Evolutionary conservation across 2,797 vertebrate species (phyloP).

Genomic region (Chanos chanos): DNA sequence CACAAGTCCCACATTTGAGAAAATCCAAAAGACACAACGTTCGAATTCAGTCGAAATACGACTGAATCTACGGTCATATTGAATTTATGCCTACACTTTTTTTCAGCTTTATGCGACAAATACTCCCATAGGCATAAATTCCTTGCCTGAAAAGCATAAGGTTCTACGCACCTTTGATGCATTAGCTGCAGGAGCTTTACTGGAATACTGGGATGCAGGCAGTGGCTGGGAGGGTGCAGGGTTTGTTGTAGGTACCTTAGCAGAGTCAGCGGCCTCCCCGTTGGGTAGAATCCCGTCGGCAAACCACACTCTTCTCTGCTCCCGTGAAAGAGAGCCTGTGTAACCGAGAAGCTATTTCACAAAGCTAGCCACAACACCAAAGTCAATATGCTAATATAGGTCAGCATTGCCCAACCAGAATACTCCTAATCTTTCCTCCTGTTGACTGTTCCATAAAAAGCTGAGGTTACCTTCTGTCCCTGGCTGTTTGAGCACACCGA

Average conservation of each 20-base stretch:
- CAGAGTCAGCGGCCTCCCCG: constrained; percentile 86
- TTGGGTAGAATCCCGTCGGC: constrained; percentile 95
- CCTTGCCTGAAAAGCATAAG: not conserved
- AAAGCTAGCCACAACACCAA: too few species aligned
- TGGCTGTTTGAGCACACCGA: constrained; percentile 92
- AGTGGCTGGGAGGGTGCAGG: constrained; percentile 74
- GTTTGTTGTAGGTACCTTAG: constrained; percentile 76
- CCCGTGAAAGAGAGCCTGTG: constrained; percentile 79
- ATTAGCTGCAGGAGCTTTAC: constrained; percentile 75
- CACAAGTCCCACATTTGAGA: too few species aligned
- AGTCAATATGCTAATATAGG: too few species aligned
- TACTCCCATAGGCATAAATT: not conserved
- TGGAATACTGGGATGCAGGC: constrained; percentile 75
- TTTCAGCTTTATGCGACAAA: too few species aligned
- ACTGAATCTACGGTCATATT: too few species aligned
- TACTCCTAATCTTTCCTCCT: too few species aligned
- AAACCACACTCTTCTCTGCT: constrained; percentile 96
- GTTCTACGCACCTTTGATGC: constrained; percentile 75
- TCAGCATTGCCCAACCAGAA: too few species aligned
- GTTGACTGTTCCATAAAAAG: not conserved
- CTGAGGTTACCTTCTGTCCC: constrained; percentile 83
- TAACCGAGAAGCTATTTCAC: too few species aligned
- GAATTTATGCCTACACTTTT: too few species aligned
- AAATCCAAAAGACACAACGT: too few species aligned
- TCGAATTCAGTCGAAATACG: too few species aligned